Percentiles rank a stretch among this genome's conserved stretches.
Conservation (phyloP, 1,140 invertebrate genomes). For the Procambarus clarkii region DNA sequence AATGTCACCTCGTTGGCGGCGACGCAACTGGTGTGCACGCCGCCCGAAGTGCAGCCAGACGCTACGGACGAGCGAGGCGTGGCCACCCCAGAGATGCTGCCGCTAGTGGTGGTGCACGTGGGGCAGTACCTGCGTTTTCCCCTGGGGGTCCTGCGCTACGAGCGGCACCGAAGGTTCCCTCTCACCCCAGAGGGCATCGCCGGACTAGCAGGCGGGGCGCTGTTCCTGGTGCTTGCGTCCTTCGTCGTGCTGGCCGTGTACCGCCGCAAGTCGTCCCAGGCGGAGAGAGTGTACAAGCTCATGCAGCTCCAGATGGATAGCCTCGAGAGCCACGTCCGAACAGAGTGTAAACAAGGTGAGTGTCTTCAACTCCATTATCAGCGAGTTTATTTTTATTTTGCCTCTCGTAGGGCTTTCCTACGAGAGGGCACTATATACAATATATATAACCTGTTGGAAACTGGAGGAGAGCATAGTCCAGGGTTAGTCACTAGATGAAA, state of each 20-base stretch:
- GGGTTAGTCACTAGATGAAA: too few species aligned
- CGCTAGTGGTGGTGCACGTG: constrained; percentile 92
- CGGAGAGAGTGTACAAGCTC: constrained; percentile 95
- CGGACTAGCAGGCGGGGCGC: constrained; percentile 88
- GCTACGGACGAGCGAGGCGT: constrained; percentile 90
- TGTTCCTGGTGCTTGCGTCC: constrained; percentile 89
- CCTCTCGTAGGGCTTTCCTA: too few species aligned
- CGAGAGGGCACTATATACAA: too few species aligned
- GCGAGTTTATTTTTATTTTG: too few species aligned
- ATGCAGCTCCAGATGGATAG: constrained; percentile 99
- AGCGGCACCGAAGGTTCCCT: constrained; percentile 80
- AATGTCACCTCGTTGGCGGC: constrained; percentile 94
- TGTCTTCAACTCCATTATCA: not conserved
- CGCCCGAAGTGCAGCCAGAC: constrained; percentile 89
- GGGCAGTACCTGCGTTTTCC: constrained; percentile 90
- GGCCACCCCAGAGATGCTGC: constrained; percentile 85
- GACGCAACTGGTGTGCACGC: constrained; percentile 92
- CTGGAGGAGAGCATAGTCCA: too few species aligned
- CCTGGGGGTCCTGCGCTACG: constrained; percentile 81
- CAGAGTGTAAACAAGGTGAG: constrained; percentile 95
- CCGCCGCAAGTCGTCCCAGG: constrained; percentile 93
- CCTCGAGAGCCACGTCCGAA: constrained; percentile 97
- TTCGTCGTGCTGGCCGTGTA: constrained; percentile 91
- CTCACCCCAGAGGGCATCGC: constrained; percentile 92
- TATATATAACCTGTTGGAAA: too few species aligned